Evolutionary conservation across 2,888 invertebrate species (phyloP).

Genomic region (Lottia gigantea): DNA sequence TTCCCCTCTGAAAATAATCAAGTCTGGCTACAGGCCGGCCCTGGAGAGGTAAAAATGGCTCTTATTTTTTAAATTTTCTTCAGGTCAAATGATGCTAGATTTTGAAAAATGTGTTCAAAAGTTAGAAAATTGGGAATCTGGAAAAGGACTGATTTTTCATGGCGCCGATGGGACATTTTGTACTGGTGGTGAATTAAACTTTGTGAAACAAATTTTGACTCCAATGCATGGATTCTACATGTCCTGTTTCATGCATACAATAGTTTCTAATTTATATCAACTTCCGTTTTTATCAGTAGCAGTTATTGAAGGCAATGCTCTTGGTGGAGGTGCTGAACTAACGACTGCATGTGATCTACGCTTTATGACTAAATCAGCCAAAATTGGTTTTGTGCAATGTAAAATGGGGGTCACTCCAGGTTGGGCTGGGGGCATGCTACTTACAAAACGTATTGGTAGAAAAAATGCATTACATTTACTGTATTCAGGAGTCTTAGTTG

Average conservation of each 20-base stretch:
- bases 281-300: slow-evolving; percentile 71
- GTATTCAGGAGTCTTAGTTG: slow-evolving; percentile 55
- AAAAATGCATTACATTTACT: slow-evolving; percentile 69
- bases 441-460: slow-evolving; percentile 68
- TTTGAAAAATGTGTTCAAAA: slow-evolving; percentile 67
- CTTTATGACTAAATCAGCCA: slow-evolving; percentile 64
- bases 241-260: slow-evolving; percentile 70
- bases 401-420: slow-evolving; percentile 71
- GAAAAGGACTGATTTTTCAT: slow-evolving; percentile 70
- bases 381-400: slow-evolving; percentile 70
- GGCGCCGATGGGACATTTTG: slow-evolving; percentile 71
- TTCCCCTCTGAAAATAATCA: too few relatives aligned
- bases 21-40: too few relatives aligned
- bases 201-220: slow-evolving; percentile 60
- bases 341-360: slow-evolving; percentile 71
- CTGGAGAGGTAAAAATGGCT: too few relatives aligned
- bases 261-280: slow-evolving; percentile 64
- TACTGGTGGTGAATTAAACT: slow-evolving; percentile 72
- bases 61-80: slow-evolving; percentile 32
- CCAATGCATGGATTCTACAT: slow-evolving; percentile 67
- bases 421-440: slow-evolving; percentile 71
- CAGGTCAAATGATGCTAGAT: slow-evolving; percentile 73
- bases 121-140: slow-evolving; percentile 69
- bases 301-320: slow-evolving; percentile 70
- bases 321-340: slow-evolving; percentile 73